Conservation (phyloP, 2,113 vertebrate genomes). For the Hyperoodon ampullatus region DNA sequence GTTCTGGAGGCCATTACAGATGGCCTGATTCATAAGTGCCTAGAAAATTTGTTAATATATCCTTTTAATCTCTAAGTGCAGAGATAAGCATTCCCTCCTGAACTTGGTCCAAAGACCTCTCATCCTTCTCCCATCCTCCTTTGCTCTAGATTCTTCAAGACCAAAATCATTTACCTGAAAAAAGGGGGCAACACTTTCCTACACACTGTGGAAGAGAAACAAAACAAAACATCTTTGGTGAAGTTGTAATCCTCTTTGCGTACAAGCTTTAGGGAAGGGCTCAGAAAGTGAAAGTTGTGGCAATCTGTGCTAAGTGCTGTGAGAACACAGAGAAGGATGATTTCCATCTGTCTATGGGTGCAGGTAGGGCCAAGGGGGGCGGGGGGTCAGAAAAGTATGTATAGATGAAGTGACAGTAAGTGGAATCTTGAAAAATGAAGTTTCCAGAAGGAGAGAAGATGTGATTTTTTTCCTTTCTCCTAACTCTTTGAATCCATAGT, state of each 20-base stretch:
- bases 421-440: not conserved
- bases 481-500: not conserved
- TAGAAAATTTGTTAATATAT: not conserved
- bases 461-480: not conserved
- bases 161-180: not conserved
- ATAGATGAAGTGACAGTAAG: not conserved
- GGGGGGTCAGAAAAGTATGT: not conserved
- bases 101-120: not conserved
- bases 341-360: not conserved
- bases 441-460: not conserved
- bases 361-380: accelerated
- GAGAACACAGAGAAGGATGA: no score
- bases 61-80: not conserved
- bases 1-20: not conserved
- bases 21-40: not conserved
- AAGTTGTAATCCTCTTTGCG: not conserved
- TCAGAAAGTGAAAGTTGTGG: not conserved
- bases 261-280: not conserved
- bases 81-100: not conserved
- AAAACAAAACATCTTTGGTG: not conserved
- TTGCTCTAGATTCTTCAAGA: not conserved
- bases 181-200: not conserved
- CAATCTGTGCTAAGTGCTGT: not conserved
- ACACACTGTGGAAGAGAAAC: not conserved
- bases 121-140: not conserved